Percentiles rank a stretch among this genome's conserved stretches.
Conservation (phyloP, 2,888 invertebrate genomes). For the Plutella xylostella region DNA sequence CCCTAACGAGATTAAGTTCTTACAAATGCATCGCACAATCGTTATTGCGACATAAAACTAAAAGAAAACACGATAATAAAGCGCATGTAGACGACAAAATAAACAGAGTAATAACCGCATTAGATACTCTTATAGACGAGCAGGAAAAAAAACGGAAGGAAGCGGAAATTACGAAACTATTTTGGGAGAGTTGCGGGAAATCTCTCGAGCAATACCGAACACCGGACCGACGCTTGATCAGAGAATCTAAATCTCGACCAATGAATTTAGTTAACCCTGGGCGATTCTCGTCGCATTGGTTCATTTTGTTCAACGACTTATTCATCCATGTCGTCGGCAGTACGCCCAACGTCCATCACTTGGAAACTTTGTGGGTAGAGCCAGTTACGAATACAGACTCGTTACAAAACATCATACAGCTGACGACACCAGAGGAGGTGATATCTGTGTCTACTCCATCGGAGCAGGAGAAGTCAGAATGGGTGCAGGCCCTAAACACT, state of each 20-base stretch:
- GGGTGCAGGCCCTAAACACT: slow-evolving; percentile 81
- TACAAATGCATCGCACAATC: slow-evolving; percentile 73
- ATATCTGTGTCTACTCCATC: slow-evolving; percentile 75
- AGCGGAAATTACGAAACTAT: slow-evolving; percentile 77
- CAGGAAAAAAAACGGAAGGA: slow-evolving; percentile 72
- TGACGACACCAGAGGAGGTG: slow-evolving; percentile 84
- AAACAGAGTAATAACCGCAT: slow-evolving; percentile 69
- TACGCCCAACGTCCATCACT: slow-evolving; percentile 73
- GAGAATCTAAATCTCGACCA: slow-evolving; percentile 80
- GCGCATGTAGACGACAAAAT: slow-evolving; percentile 64
- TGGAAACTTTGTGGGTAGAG: slow-evolving; percentile 86
- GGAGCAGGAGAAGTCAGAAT: slow-evolving; percentile 80
- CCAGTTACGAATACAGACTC: slow-evolving; percentile 74
- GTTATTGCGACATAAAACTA: slow-evolving; percentile 57
- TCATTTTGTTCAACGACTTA: slow-evolving; percentile 84
- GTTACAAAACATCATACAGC: slow-evolving; percentile 72
- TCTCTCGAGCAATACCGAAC: slow-evolving; percentile 71
- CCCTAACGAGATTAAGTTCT: slow-evolving; percentile 70
- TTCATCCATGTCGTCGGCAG: slow-evolving; percentile 81
- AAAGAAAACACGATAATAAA: slow-evolving; percentile 48
- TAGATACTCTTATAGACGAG: slow-evolving; percentile 73
- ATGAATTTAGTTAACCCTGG: slow-evolving; percentile 77
- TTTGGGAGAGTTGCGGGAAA: slow-evolving; percentile 80
- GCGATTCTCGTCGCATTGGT: slow-evolving; percentile 82
- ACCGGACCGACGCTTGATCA: slow-evolving; percentile 78